Conservation (phyloP, 37 sponge, comb jelly and placozoan genomes). For the Cladorhizidae sp. region DNA sequence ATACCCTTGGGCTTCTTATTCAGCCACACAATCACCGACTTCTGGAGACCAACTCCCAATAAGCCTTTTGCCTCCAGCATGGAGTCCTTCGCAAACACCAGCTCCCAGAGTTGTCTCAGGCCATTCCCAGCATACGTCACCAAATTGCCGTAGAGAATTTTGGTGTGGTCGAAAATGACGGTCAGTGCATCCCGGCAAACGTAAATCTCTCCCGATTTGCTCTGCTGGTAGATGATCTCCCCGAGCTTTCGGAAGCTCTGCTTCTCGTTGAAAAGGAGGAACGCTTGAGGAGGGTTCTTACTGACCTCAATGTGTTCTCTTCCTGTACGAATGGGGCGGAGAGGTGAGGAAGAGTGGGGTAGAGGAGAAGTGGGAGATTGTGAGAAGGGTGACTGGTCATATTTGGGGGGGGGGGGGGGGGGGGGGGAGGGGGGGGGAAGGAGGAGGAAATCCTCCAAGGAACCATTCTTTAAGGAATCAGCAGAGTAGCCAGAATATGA, state of each 20-base stretch:
- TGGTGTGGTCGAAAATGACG: slow-evolving; percentile 29
- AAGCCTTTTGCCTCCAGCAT: slow-evolving; percentile 38
- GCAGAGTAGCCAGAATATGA: too few species aligned
- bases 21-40: slow-evolving; percentile 34
- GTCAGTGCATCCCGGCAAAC: slow-evolving; percentile 55
- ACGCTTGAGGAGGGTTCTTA: slow-evolving; percentile 8
- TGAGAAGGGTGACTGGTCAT: background rate
- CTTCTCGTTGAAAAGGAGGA: slow-evolving; percentile 56
- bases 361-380: background rate
- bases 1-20: slow-evolving; percentile 25
- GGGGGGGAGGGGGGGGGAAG: background rate
- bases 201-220: slow-evolving; percentile 52
- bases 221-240: slow-evolving; percentile 57
- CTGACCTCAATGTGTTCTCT: background rate
- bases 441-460: too few species aligned
- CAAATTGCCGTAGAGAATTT: slow-evolving; percentile 49
- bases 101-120: slow-evolving; percentile 36
- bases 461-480: too few species aligned
- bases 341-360: background rate
- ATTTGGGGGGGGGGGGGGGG: background rate
- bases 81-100: slow-evolving; percentile 26
- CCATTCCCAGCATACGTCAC: slow-evolving; percentile 53
- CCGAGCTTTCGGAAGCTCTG: slow-evolving; percentile 60
- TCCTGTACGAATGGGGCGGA: background rate
- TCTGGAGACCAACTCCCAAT: slow-evolving; percentile 34